These are phyloP conservation scores for Neelides folsomi DNA, from an alignment of 2,888 invertebrate species.

Conservation along the genomic window DNA sequence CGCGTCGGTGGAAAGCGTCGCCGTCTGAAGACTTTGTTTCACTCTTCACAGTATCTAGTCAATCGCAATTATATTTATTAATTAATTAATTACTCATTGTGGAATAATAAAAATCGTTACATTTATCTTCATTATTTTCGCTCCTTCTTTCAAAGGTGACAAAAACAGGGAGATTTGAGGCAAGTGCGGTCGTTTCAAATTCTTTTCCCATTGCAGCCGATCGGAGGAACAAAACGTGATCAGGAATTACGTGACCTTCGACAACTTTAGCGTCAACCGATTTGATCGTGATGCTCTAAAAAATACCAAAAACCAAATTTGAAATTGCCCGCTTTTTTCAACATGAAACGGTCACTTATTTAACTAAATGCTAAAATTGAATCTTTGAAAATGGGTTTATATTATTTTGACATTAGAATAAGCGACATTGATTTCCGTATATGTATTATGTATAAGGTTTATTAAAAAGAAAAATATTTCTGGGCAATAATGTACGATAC, in stretches of 20 bases:
- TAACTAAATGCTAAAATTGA: too few relatives aligned
- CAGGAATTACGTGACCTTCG: constrained; percentile 79
- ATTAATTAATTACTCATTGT: background rate
- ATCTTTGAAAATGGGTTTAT: too few relatives aligned
- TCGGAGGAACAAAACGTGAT: constrained; percentile 66
- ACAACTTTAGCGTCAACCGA: constrained; percentile 71
- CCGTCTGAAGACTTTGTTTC: constrained; percentile 56
- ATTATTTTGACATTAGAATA: too few relatives aligned
- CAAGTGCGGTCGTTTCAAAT: constrained; percentile 48
- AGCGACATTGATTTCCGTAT: too few relatives aligned
- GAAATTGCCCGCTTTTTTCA: too few relatives aligned
- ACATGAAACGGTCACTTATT: too few relatives aligned
- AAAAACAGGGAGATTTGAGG: constrained; percentile 27
- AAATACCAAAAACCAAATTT: background rate
- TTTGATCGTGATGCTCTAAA: constrained; percentile 49
- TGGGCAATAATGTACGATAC: too few relatives aligned
- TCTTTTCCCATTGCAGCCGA: constrained; percentile 60
- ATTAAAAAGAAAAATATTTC: too few relatives aligned
- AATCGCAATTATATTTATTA: constrained; percentile 25
- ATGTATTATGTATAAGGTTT: too few relatives aligned
- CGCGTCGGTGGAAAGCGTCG: constrained; percentile 61
- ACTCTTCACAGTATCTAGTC: constrained; percentile 67
- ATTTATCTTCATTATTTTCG: constrained; percentile 21
- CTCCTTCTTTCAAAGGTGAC: constrained; percentile 24
- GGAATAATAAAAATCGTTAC: constrained; percentile 15